Evolutionary conservation across 2,888 invertebrate species (phyloP), one percentile per base, ranked within the genome.

Genomic region (Furcula furcula): DNA sequence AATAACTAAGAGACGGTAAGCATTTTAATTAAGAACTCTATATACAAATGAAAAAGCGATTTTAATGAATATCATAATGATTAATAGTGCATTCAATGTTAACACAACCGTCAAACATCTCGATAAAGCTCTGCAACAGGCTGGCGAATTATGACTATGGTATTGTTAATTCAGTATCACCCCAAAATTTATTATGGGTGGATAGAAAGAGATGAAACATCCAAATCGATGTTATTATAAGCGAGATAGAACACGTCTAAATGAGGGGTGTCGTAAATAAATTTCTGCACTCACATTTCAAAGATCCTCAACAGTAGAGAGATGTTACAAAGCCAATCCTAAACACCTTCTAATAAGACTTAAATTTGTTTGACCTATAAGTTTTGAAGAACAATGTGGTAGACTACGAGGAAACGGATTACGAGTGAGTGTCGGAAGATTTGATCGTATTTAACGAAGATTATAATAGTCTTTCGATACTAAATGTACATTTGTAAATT

Each of bases 251-350:
- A 64, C 47, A 67, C 50, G 58, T 65, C 70, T 75, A 78, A 81
- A 78, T 76, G 71, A 77, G 79, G 73, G 77, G 79, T 80, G 78
- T 79, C 75, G 74, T 80, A 80, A 81, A 80, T 81, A 79, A 62
- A 75, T 77, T 78, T 77, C 72, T 67, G 64, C 61, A 62, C 68
- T 72, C 67, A 70, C 64, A 69, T 66, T 73, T 72, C 72, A 72
- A 75, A 76, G 68, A 75, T 76, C 69, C 61, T 71, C 69, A 70
- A 68, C 65, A 48, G 51, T 34, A 26, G 7, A 3, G 10, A 22
- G 16, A 19, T 39, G 36, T 26, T 20, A 46, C 36, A 61, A 54
- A 64, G 38, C 19, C 36, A 35, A 43, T 55, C 43, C 40, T 61
- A 39, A 40, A 10, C 0, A 4, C 4, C 7, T 32, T 7, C 3